A percentile compares a stretch with the other conserved stretches of the same genome.
Evolutionary conservation across 1,140 invertebrate genomes (phyloP).

Genomic region (Anastatus disparis): DNA sequence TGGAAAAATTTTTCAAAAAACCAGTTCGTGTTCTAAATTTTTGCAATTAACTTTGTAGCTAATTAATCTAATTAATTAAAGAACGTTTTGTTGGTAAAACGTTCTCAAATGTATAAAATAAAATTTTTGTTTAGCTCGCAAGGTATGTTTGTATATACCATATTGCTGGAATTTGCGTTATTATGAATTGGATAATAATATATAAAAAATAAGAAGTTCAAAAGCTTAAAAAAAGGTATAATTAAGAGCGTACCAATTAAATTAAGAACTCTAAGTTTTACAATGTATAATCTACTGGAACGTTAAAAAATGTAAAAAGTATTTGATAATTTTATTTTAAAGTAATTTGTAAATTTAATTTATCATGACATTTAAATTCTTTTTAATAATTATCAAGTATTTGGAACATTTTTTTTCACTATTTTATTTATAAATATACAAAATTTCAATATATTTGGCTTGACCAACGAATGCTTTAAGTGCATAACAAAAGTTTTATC

Average conservation of each 20-base stretch:
- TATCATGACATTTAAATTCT: not conserved
- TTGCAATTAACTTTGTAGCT: constrained; percentile 8
- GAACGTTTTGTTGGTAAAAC: not conserved
- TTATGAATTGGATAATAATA: constrained; percentile 1
- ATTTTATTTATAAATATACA: too few relatives aligned
- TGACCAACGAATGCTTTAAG: constrained; percentile 26
- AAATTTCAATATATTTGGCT: constrained; percentile 12
- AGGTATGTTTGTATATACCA: constrained; percentile 7
- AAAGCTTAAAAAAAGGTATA: not conserved
- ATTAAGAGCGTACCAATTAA: not conserved
- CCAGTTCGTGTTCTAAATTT: constrained; percentile 3
- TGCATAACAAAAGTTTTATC: constrained; percentile 10
- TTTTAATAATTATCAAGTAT: not conserved
- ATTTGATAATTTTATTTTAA: constrained; percentile 15
- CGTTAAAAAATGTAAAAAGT: not conserved
- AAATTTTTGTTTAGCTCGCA: constrained; percentile 6
- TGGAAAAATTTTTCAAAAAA: too few relatives aligned
- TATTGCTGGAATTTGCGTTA: not conserved
- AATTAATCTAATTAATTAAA: not conserved
- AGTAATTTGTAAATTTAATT: too few relatives aligned
- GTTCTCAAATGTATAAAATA: not conserved
- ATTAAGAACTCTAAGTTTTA: not conserved
- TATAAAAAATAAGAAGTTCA: not conserved
- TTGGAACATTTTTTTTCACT: too few relatives aligned
- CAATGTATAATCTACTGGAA: not conserved